Conservation (phyloP, 2,113 vertebrate genomes). For the Laterallus jamaicensis region DNA sequence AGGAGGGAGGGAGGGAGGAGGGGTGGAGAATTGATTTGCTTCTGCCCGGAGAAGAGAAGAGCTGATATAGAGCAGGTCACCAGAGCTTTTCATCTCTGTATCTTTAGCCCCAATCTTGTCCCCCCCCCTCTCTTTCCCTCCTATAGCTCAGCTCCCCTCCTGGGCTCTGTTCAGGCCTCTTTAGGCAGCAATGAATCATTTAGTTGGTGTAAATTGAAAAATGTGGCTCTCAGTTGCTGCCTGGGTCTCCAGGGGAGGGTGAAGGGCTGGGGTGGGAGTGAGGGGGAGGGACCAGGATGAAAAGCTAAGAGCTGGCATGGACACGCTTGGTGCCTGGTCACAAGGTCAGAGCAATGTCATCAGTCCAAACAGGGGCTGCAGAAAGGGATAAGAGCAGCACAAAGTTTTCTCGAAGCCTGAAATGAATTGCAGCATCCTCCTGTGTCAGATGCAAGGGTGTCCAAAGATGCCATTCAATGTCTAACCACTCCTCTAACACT, state of each 20-base stretch:
- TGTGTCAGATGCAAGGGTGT: not conserved
- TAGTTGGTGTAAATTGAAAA: conserved; percentile 85
- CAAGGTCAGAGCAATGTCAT: conserved; percentile 38
- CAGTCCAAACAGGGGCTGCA: rapidly evolving
- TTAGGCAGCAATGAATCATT: conserved; percentile 74
- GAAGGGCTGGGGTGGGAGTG: not conserved
- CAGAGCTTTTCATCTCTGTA: not conserved
- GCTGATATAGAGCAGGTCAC: not conserved
- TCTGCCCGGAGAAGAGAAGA: not conserved
- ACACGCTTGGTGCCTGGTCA: conserved; percentile 36
- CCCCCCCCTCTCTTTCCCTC: not conserved
- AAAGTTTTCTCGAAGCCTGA: not conserved
- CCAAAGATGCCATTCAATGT: not conserved
- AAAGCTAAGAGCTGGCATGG: conserved; percentile 62
- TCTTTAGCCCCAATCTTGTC: conserved; percentile 7
- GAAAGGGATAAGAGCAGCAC: not conserved
- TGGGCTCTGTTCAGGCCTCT: conserved; percentile 38
- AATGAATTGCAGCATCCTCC: not conserved
- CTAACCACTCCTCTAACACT: not conserved
- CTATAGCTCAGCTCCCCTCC: conserved; percentile 34
- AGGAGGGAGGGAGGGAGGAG: not conserved
- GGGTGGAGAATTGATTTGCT: conserved; percentile 1
- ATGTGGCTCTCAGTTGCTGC: conserved; percentile 71
- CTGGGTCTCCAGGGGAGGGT: conserved; percentile 49
- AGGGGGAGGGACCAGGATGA: not conserved